Evolutionary conservation across 2,113 vertebrate species (phyloP).

Genomic region (Taxidea taxus): DNA sequence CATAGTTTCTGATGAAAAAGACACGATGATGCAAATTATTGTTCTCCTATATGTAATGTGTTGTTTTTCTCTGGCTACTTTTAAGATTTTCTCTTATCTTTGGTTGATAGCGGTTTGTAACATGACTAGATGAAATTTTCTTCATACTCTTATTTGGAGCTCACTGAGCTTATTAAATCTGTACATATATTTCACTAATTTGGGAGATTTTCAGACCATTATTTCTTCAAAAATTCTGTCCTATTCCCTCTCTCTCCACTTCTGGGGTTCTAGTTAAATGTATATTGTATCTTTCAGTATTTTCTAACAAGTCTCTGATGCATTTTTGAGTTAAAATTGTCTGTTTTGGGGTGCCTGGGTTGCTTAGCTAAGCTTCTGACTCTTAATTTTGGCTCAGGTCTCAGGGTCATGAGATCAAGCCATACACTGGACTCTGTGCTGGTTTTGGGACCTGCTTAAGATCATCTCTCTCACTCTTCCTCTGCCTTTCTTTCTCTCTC

Average conservation of each 20-base stretch:
- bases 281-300: neutral
- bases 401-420: neutral
- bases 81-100: slow-evolving; percentile 4
- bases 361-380: neutral
- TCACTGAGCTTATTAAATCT: neutral
- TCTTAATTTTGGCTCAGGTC: neutral
- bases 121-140: neutral
- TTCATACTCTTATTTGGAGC: neutral
- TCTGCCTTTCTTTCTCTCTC: neutral
- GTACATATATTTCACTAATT: neutral
- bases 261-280: neutral
- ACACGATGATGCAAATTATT: neutral
- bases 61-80: neutral
- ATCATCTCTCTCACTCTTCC: neutral
- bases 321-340: neutral
- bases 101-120: neutral
- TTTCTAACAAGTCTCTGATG: neutral
- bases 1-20: neutral
- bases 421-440: neutral
- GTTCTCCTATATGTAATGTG: neutral
- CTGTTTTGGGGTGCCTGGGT: neutral
- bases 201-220: neutral
- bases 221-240: neutral
- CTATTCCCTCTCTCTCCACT: neutral
- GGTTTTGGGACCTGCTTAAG: neutral